Evolutionary conservation across 1,140 invertebrate species (phyloP), one percentile per base, ranked within the genome.

Genomic region (Solenopsis fugax): DNA sequence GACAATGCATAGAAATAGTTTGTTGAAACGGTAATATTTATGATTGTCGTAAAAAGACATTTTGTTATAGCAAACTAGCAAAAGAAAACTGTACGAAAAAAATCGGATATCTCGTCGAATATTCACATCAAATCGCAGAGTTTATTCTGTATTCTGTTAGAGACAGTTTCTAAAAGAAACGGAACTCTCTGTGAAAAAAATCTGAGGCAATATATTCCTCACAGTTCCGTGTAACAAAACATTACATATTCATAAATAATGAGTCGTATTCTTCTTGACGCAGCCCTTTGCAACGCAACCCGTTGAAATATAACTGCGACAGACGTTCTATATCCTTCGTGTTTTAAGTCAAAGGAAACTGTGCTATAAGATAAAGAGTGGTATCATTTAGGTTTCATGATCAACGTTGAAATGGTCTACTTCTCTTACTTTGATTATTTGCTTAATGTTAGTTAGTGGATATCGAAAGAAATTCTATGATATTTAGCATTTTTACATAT

Each of bases 1-100:
- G 34, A 81, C 18, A 16, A 81, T 29, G 34, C 34, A 71, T 6
- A 81, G 9, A 1, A 24, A n/a, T 2, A 4, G 24, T 81, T 81
- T 81, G 6, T 71, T 81, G 24, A 71, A 7, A 45, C 71, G 24
- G 69, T 81, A 81, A 4, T 71, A 81, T 10, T 37, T 34, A 29
- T 29, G 29, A 56, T 56, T 81, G 34, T 81, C 50, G 21, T 81
- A 81, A 13, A 81, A 54, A 29, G 78, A 81, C 78, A 81, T 80
- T 69, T 81, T 56, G 13, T 45, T 18, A 18, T 21, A 45, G 21
- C 18, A 45, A 10, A 12, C 5, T 4, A 29, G 2, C 34, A 37
- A 67, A 81, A 18, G 16, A 29, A 69, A n/a, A 81, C 16, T 58
- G 2, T 48, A 58, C 21, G 41, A 34, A 24, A 62, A 16, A 24